Conservation (phyloP, 2,888 invertebrate species). For the Nemotelus pantherinus region DNA sequence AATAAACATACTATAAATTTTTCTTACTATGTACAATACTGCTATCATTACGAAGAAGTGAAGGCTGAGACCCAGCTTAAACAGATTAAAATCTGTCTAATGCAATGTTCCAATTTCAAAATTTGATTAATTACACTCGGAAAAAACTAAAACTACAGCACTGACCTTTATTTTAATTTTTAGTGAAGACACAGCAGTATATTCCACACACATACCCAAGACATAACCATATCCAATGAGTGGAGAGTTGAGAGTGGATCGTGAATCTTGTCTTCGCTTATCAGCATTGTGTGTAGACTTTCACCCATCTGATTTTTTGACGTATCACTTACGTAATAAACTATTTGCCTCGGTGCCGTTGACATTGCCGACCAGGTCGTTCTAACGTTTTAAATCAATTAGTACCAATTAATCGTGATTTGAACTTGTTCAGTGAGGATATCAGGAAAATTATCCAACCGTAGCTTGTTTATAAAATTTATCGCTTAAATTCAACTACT, state of each 20-base stretch:
- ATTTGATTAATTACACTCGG: no score
- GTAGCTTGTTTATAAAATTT: no score
- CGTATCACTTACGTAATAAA: conserved; percentile 25
- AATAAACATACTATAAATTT: no score
- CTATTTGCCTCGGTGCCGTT: neutral
- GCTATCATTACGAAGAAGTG: no score
- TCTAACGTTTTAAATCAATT: neutral
- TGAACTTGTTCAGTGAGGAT: conserved; percentile 2
- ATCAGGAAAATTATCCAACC: no score
- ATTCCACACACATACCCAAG: neutral
- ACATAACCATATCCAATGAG: no score
- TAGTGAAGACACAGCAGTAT: neutral
- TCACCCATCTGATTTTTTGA: conserved; percentile 32
- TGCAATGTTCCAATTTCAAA: no score
- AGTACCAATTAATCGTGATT: neutral
- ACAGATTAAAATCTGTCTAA: no score
- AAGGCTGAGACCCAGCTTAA: no score
- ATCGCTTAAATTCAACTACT: neutral
- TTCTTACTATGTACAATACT: no score
- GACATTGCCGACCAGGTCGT: conserved; percentile 1
- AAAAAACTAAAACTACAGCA: no score
- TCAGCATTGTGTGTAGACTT: conserved; percentile 4
- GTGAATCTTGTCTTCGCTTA: neutral
- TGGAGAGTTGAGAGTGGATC: neutral
- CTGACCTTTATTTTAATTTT: no score